Conservation (phyloP, 2,113 vertebrate species). For the Oophaga pumilio region DNA sequence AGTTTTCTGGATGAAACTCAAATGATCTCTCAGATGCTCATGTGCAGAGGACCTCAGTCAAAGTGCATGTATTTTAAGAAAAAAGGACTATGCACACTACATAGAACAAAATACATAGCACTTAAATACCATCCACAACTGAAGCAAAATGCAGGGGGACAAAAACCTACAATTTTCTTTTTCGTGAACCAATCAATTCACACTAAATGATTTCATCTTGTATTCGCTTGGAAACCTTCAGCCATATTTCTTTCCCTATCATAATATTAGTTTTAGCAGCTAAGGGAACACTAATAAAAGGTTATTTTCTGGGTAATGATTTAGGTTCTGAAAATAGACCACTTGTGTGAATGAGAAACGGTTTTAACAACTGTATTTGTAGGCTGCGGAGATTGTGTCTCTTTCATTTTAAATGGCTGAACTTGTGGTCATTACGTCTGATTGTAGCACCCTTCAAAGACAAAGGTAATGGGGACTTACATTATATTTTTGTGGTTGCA, state of each 20-base stretch:
- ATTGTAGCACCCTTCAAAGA: slow-evolving; percentile 1
- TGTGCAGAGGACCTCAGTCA: too few relatives aligned
- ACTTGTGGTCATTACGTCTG: slow-evolving; percentile 41
- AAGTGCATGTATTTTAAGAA: too few relatives aligned
- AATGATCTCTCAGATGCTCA: too few relatives aligned
- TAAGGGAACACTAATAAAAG: background rate
- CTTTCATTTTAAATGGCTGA: slow-evolving; percentile 43
- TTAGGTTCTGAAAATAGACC: background rate
- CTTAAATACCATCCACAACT: background rate
- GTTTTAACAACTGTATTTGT: slow-evolving; percentile 37
- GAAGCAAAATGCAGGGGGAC: background rate
- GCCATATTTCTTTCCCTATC: background rate
- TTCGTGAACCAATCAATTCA: background rate
- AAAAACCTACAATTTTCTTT: background rate
- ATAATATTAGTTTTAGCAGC: background rate
- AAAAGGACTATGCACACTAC: too few relatives aligned
- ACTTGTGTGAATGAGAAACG: slow-evolving; percentile 46
- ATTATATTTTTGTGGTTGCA: slow-evolving; percentile 19
- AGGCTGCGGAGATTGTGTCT: slow-evolving; percentile 8
- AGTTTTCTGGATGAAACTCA: too few relatives aligned
- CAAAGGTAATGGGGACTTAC: slow-evolving; percentile 37
- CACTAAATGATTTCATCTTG: background rate
- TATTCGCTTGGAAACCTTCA: background rate
- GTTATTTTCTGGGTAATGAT: slow-evolving; percentile 48
- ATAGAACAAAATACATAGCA: background rate